These are phyloP conservation scores for Alectura lathami DNA, from an alignment of 2,113 vertebrate species.

Conservation along the genomic window DNA sequence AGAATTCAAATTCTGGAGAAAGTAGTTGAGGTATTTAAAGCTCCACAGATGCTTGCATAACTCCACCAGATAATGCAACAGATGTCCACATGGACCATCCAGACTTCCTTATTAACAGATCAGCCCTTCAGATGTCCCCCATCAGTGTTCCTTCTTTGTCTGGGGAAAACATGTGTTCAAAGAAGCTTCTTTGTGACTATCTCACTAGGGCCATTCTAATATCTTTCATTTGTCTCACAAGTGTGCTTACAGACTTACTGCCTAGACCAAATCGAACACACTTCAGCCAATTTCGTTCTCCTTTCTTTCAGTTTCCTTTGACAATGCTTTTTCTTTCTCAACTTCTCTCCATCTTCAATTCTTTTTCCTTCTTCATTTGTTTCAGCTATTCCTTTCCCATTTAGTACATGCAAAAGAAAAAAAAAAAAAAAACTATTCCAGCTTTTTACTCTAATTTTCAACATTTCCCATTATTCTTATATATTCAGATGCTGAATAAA, in stretches of 20 bases:
- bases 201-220: not conserved
- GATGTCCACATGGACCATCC: not conserved
- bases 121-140: not conserved
- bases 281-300: not conserved
- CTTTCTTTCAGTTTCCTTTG: not conserved
- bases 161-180: not conserved
- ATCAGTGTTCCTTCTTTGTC: not conserved
- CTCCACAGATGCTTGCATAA: not conserved
- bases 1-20: not conserved
- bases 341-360: not conserved
- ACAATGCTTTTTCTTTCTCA: rapidly evolving
- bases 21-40: not conserved
- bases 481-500: not conserved
- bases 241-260: not conserved
- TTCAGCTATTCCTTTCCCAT: not conserved
- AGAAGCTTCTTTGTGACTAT: not conserved
- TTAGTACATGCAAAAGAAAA: not conserved
- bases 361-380: not conserved
- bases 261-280: not conserved
- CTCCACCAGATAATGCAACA: not conserved
- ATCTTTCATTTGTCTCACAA: not conserved
- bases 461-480: not conserved
- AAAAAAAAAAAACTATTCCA: not conserved
- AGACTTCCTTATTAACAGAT: conserved; percentile 19
- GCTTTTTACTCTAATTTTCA: not conserved